Conservation (phyloP, 2,113 vertebrate species). For the Mungos mungo region DNA sequence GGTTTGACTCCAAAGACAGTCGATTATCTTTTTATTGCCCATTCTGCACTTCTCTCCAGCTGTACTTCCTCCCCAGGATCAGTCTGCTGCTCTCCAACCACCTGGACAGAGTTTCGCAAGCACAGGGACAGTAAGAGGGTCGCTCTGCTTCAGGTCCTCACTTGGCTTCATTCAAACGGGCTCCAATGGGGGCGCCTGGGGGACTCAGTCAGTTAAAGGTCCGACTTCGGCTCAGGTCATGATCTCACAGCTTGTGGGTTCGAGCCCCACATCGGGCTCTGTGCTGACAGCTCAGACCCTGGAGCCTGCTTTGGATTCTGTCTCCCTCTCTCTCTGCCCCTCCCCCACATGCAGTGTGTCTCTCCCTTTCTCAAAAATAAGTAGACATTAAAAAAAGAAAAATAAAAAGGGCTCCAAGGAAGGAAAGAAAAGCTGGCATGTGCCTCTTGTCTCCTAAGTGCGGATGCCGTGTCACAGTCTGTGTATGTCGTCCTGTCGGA, state of each 20-base stretch:
- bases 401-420: background rate
- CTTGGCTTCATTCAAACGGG: background rate
- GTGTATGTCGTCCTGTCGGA: background rate
- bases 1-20: background rate
- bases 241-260: too few species aligned
- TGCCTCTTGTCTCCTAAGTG: fast-evolving
- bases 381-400: too few species aligned
- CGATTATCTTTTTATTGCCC: background rate
- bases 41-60: background rate
- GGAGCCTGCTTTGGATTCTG: too few species aligned
- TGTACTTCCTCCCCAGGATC: background rate
- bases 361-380: too few species aligned
- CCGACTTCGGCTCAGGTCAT: too few species aligned
- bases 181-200: too few species aligned
- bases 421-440: background rate
- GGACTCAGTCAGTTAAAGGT: too few species aligned
- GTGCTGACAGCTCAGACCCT: too few species aligned
- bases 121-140: background rate
- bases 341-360: too few species aligned
- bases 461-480: background rate
- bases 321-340: too few species aligned
- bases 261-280: too few species aligned
- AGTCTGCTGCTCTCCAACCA: background rate
- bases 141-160: background rate
- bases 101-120: background rate